These are phyloP conservation scores for Vanessa cardui DNA, from an alignment of 2,888 invertebrate species.

Conservation along the genomic window DNA sequence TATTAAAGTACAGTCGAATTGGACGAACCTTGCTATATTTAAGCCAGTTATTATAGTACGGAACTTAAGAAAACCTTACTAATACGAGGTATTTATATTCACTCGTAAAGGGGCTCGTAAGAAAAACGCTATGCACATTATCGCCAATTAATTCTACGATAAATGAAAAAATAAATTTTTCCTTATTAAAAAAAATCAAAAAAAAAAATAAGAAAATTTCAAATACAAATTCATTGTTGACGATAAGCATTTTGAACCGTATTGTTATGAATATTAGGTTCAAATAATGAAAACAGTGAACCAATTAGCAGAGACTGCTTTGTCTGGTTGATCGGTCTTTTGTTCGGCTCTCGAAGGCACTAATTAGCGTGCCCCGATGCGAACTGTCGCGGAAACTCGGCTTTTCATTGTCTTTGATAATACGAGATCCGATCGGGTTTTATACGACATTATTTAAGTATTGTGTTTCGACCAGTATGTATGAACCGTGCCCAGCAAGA, in stretches of 20 bases:
- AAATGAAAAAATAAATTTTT: background rate
- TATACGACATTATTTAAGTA: background rate
- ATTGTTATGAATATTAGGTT: background rate
- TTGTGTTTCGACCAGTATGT: too few relatives aligned
- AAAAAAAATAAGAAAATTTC: conserved; percentile 5
- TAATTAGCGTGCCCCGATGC: conserved; percentile 27
- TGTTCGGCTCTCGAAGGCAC: conserved; percentile 26
- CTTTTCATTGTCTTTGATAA: conserved; percentile 14
- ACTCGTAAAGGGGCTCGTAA: background rate
- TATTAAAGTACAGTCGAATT: too few relatives aligned
- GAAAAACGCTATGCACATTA: background rate
- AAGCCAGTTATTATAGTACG: too few relatives aligned
- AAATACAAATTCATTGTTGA: background rate
- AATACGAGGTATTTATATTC: background rate
- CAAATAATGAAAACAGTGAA: background rate
- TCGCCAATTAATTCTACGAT: conserved; percentile 4
- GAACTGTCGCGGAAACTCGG: conserved; percentile 12
- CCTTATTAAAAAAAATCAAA: background rate
- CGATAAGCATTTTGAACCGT: background rate
- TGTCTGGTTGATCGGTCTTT: conserved; percentile 38
- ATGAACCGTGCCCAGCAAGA: too few relatives aligned
- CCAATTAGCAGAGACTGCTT: conserved; percentile 34
- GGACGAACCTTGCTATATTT: too few relatives aligned
- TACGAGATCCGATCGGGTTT: background rate
- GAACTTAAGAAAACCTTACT: too few relatives aligned